Evolutionary conservation across 2,113 vertebrate genomes (phyloP).

Genomic region (Nannospalax galili): DNA sequence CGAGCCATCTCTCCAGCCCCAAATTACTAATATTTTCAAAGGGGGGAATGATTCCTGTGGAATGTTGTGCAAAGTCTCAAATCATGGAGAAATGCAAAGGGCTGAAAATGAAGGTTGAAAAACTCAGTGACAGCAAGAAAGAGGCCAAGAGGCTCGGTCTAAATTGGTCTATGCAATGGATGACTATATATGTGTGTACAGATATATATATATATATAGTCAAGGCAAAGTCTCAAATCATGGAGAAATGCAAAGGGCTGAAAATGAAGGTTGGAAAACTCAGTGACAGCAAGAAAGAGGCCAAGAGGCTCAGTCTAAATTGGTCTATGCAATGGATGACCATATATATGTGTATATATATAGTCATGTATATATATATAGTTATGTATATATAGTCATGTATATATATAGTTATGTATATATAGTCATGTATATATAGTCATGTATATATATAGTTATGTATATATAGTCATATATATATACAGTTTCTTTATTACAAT

Average conservation of each 20-base stretch:
- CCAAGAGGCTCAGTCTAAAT: background rate
- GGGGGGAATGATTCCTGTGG: background rate
- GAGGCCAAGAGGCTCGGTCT: background rate
- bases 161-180: background rate
- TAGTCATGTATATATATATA: too few relatives aligned
- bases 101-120: slow-evolving; percentile 8
- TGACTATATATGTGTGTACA: too few relatives aligned
- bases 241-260: background rate
- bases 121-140: background rate
- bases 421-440: too few relatives aligned
- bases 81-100: background rate
- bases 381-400: too few relatives aligned
- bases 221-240: background rate
- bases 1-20: background rate
- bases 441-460: too few relatives aligned
- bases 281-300: background rate
- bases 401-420: too few relatives aligned
- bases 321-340: background rate
- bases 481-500: background rate
- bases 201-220: too few relatives aligned
- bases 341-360: too few relatives aligned
- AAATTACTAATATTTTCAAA: background rate
- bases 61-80: background rate
- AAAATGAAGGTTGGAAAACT: slow-evolving; percentile 12
- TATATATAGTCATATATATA: background rate